Percentiles rank a stretch among this genome's conserved stretches.
Evolutionary conservation across 1,140 invertebrate species (phyloP).

Genomic region (Ganaspis sp.): DNA sequence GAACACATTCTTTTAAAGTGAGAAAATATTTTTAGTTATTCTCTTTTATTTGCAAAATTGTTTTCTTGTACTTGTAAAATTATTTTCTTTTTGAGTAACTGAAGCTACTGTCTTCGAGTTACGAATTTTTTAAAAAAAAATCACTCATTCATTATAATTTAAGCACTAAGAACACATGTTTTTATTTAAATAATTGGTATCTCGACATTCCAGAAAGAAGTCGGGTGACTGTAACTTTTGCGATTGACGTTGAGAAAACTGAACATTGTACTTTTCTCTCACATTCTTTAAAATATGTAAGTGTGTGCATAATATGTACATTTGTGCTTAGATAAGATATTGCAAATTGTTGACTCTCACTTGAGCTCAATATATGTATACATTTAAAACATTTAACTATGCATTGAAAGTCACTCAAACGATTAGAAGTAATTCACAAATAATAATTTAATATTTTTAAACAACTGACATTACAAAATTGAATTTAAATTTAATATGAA

Average conservation of each 20-base stretch:
- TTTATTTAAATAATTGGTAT: background rate
- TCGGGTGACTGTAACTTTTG: background rate
- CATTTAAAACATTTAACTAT: too few species aligned
- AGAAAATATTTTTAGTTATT: too few species aligned
- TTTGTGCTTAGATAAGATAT: background rate
- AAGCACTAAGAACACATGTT: background rate
- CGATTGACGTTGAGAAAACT: background rate
- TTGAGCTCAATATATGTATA: too few species aligned
- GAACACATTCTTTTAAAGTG: too few species aligned
- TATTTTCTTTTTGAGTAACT: slow-evolving; percentile 41
- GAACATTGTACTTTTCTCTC: background rate
- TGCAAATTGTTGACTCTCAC: background rate
- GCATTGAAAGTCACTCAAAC: too few species aligned
- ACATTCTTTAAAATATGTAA: background rate
- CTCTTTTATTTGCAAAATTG: too few species aligned
- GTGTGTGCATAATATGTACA: background rate
- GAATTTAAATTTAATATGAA: too few species aligned
- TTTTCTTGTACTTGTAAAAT: too few species aligned
- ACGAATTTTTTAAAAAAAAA: background rate
- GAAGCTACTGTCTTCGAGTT: slow-evolving; percentile 58
- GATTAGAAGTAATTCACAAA: too few species aligned
- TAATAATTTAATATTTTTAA: too few species aligned
- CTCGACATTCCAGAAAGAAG: background rate
- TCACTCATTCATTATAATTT: background rate
- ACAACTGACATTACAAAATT: too few species aligned